Evolutionary conservation across 1,140 invertebrate species (phyloP).

Genomic region (Drosophila burlai): DNA sequence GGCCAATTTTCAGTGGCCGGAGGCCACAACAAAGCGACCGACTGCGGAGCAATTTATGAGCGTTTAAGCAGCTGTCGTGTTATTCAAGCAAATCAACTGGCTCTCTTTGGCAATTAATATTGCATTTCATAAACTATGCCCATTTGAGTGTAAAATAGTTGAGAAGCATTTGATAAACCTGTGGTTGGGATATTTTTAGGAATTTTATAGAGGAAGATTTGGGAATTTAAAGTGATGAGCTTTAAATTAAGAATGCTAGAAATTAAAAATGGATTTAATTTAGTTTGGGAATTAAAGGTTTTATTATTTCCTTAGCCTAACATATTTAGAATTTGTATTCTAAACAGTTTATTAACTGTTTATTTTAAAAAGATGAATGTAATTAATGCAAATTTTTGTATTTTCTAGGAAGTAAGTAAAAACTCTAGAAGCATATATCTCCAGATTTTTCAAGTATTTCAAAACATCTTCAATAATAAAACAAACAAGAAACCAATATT

Average conservation of each 20-base stretch:
- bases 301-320: neutral
- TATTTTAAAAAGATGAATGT: too few species aligned
- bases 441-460: too few species aligned
- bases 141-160: conserved; percentile 34
- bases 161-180: conserved; percentile 2
- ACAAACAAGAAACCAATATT: neutral
- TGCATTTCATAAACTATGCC: neutral
- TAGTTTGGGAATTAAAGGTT: too few species aligned
- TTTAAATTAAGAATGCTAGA: neutral
- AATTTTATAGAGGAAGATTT: neutral
- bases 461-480: too few species aligned
- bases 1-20: conserved; percentile 20
- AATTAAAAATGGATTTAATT: too few species aligned
- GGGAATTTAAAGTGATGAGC: neutral
- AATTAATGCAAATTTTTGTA: too few species aligned
- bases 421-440: neutral
- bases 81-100: conserved; percentile 18
- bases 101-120: conserved; percentile 35
- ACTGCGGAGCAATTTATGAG: conserved; percentile 30
- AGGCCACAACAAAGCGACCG: conserved; percentile 51
- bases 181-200: conserved; percentile 13
- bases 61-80: conserved; percentile 31
- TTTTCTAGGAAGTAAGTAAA: neutral
- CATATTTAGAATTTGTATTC: neutral
- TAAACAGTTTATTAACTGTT: neutral